Conservation (phyloP, 1,140 invertebrate genomes). For the Papilio machaon region DNA sequence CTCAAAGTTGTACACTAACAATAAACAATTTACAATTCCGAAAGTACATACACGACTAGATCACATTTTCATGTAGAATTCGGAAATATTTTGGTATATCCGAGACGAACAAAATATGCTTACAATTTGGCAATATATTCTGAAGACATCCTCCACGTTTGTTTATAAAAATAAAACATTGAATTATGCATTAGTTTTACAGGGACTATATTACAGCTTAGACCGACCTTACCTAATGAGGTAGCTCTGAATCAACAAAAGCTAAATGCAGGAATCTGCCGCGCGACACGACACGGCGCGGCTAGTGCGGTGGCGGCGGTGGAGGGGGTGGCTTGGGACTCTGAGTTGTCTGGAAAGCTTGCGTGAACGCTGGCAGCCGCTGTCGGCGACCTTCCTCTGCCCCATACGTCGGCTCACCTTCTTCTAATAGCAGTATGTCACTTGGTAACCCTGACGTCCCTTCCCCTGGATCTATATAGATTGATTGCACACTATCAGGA, state of each 20-base stretch:
- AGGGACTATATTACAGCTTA: constrained; percentile 72
- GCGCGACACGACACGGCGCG: constrained; percentile 28
- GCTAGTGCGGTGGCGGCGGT: constrained; percentile 74
- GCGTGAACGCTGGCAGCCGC: constrained; percentile 76
- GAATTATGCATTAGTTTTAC: constrained; percentile 51
- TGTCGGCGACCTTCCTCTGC: constrained; percentile 62
- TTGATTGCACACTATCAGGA: constrained; percentile 61
- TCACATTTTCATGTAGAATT: constrained; percentile 81
- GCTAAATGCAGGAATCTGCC: constrained; percentile 67
- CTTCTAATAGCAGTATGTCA: constrained; percentile 69
- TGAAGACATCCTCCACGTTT: constrained; percentile 43
- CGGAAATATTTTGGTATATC: constrained; percentile 80
- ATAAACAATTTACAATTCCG: constrained; percentile 80
- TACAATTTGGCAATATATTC: constrained; percentile 73
- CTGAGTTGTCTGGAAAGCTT: constrained; percentile 78
- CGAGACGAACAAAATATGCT: constrained; percentile 66
- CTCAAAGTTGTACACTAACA: constrained; percentile 74
- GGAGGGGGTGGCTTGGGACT: constrained; percentile 78
- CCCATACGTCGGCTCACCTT: constrained; percentile 60
- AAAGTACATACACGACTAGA: constrained; percentile 82
- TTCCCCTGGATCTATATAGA: constrained; percentile 70
- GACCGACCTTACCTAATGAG: constrained; percentile 78
- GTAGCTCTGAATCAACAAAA: constrained; percentile 72
- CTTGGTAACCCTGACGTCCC: constrained; percentile 70
- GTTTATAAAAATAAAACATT: constrained; percentile 34